Conservation (phyloP, 2,797 vertebrate genomes). For the Coranthus polyacanthus region DNA sequence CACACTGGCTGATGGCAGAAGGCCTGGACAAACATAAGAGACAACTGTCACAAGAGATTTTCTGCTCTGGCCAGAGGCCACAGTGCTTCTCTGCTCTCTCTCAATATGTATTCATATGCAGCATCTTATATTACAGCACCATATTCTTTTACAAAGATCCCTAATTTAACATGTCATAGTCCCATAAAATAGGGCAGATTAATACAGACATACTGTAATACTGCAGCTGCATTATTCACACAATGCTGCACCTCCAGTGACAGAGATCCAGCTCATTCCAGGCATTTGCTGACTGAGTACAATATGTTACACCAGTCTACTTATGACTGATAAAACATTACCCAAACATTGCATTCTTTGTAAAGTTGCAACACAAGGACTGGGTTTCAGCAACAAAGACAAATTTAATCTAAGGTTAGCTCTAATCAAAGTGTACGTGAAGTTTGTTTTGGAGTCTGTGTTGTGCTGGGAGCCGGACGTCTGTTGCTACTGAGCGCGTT, state of each 20-base stretch:
- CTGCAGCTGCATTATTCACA: not conserved
- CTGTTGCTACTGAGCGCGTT: too few relatives aligned
- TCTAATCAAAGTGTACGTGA: too few relatives aligned
- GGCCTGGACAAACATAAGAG: constrained; percentile 70
- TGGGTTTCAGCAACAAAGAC: too few relatives aligned
- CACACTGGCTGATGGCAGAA: constrained; percentile 50
- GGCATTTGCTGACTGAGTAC: not conserved
- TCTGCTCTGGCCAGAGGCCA: constrained; percentile 53
- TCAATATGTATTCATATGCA: constrained; percentile 30
- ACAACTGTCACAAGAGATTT: constrained; percentile 66
- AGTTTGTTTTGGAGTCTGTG: too few relatives aligned
- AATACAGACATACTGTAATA: constrained; percentile 4
- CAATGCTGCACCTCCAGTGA: not conserved
- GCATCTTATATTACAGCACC: constrained; percentile 12
- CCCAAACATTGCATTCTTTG: not conserved
- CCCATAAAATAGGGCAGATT: constrained; percentile 8
- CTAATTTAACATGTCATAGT: constrained; percentile 25
- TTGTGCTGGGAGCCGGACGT: too few relatives aligned
- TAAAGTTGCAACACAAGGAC: not conserved
- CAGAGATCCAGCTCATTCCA: not conserved
- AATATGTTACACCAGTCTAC: not conserved
- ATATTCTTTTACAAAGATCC: constrained; percentile 16
- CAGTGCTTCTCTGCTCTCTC: constrained; percentile 8
- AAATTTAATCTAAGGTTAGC: too few relatives aligned
- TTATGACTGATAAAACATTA: not conserved